Percentiles rank a stretch among this genome's conserved stretches.
These are phyloP conservation scores for Acyrthosiphon pisum DNA, from an alignment of 1,140 invertebrate species.

Conservation along the genomic window DNA sequence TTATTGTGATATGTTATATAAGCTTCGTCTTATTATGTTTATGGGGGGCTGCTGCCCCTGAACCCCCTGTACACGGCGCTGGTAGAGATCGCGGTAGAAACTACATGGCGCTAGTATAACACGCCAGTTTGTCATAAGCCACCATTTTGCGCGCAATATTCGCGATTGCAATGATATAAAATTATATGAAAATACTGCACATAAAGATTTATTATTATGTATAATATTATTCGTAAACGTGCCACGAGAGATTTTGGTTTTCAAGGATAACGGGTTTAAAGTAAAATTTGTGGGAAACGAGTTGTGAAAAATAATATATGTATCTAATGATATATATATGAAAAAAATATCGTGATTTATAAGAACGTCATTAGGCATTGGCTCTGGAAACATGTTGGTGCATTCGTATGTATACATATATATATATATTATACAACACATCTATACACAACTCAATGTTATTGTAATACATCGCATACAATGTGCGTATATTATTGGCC, in stretches of 20 bases:
- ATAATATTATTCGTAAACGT: background rate
- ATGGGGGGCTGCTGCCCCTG: too few relatives aligned
- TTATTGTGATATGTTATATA: too few relatives aligned
- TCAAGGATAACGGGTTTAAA: conserved; percentile 13
- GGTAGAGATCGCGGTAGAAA: background rate
- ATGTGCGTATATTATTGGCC: background rate
- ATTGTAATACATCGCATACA: background rate
- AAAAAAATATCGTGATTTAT: conserved; percentile 16
- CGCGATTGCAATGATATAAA: background rate
- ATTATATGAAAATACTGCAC: background rate
- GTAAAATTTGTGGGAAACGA: conserved; percentile 21
- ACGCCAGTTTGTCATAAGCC: background rate
- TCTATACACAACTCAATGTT: background rate
- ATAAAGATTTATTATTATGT: background rate
- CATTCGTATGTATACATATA: background rate
- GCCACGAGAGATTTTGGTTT: background rate
- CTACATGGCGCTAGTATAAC: background rate
- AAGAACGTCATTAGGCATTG: background rate
- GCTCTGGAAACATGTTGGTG: background rate
- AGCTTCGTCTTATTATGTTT: too few relatives aligned
- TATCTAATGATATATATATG: background rate
- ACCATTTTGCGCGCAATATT: background rate
- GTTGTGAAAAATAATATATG: background rate
- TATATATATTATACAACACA: background rate
- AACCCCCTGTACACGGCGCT: too few relatives aligned